Conservation (phyloP, 2,888 invertebrate genomes). For the Phoenoteleia sp. region DNA sequence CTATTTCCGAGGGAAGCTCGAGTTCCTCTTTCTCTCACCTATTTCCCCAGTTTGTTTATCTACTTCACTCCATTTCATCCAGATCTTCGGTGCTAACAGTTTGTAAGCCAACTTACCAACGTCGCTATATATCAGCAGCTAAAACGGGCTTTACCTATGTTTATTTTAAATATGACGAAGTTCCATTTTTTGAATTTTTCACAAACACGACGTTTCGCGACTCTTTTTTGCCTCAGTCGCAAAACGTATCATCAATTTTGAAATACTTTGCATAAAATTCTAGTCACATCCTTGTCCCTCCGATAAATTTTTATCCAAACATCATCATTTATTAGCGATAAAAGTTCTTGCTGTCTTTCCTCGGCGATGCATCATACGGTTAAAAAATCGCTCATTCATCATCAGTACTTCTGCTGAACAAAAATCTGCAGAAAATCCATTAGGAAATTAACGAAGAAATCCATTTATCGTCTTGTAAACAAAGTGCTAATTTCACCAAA, state of each 20-base stretch:
- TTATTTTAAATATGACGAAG: too few species aligned
- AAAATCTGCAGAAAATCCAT: too few species aligned
- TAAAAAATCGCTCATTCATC: conserved; percentile 2
- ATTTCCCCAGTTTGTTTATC: conserved; percentile 1
- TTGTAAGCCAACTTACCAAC: too few species aligned
- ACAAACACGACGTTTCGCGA: too few species aligned
- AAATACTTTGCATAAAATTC: not conserved
- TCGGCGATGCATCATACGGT: not conserved
- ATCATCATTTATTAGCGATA: conserved; percentile 13
- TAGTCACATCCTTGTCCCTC: not conserved
- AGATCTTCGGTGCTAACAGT: too few species aligned
- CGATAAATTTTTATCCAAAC: conserved; percentile 24
- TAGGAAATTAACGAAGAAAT: not conserved
- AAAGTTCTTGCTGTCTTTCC: not conserved
- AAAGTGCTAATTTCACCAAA: too few species aligned
- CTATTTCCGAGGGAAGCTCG: not conserved
- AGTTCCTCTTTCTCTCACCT: not conserved
- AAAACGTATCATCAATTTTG: conserved; percentile 13
- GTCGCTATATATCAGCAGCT: not conserved
- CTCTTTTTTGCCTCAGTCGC: too few species aligned
- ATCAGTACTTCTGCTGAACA: not conserved
- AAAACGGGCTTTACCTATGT: too few species aligned
- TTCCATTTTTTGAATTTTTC: too few species aligned
- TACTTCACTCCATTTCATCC: conserved; percentile 2
- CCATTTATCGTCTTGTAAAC: too few species aligned